Evolutionary conservation across 2,888 invertebrate species (phyloP), one percentile per base, ranked within the genome.

Genomic region (Ormia ochracea): DNA sequence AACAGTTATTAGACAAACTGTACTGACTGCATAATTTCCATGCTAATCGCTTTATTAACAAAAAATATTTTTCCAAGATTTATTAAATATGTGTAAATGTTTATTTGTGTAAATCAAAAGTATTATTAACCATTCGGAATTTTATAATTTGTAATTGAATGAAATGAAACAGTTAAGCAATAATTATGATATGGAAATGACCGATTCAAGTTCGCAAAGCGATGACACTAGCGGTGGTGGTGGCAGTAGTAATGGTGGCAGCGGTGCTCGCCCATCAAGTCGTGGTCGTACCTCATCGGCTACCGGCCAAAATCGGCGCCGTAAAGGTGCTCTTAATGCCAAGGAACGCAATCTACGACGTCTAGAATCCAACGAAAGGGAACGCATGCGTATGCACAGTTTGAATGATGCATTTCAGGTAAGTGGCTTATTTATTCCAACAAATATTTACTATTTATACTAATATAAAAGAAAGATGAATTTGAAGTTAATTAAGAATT

Each of bases 371-470:
- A 97, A 97, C 89, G 96, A 97, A 89, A 91, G 97, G 65, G 97
- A 97, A 90, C 91, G 97, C 74, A 95, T 96, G 94, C 91, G 97
- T 84, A 97, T 97, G 97, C 97, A 97, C 89, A 95, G 95, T 65
- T 92, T 97, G 73, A 97, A 97, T 88, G 95, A 96, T 87, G 97
- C 97, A 14, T 97, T 97, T 89, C 95, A 96, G 92, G 96, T 94
- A 89, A 87, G 70, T 63, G 10, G 0, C 19, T 26, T 26, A 1
- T n/a, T 28, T 28, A 28, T 6, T 28, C 28, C 3, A 28, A 28
- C 28, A 28, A 28, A n/a, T n/a, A n/a, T n/a, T n/a, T n/a, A n/a
- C n/a, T n/a, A n/a, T n/a, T n/a, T n/a, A n/a, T n/a, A n/a, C n/a
- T n/a, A n/a, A n/a, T n/a, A n/a, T n/a, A n/a, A n/a, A n/a, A n/a